These are phyloP conservation scores for Saguinus imperator DNA, from an alignment of 2,113 vertebrate species.

Conservation along the genomic window DNA sequence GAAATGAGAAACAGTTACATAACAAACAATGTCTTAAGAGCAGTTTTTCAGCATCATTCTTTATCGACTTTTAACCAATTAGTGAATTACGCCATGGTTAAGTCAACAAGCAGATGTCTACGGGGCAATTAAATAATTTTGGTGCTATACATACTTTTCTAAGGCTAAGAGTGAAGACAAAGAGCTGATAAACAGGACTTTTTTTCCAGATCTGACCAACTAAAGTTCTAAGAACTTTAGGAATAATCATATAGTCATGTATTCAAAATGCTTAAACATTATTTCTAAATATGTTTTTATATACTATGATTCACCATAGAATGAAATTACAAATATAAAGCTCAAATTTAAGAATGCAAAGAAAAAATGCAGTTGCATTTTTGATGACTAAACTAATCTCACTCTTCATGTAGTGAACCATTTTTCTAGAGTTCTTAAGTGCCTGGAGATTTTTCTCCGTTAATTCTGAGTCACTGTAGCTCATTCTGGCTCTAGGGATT, in stretches of 20 bases:
- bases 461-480: rapidly evolving
- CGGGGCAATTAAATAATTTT: not conserved
- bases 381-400: not conserved
- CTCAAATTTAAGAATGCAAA: not conserved
- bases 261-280: not conserved
- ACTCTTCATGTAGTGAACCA: not conserved
- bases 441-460: not conserved
- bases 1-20: not conserved
- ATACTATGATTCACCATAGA: not conserved
- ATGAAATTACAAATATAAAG: not conserved
- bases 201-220: not conserved
- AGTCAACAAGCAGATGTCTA: not conserved
- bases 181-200: not conserved
- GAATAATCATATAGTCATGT: not conserved
- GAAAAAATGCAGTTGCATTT: not conserved
- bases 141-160: not conserved
- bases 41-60: not conserved
- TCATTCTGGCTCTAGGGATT: not conserved
- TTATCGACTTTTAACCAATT: not conserved
- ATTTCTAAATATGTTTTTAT: not conserved
- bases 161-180: not conserved
- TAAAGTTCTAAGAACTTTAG: not conserved
- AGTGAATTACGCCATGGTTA: not conserved
- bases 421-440: not conserved
- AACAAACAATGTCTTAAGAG: not conserved